Evolutionary conservation across 2,888 invertebrate genomes (phyloP).

Genomic region (Gastrophysa polygoni): DNA sequence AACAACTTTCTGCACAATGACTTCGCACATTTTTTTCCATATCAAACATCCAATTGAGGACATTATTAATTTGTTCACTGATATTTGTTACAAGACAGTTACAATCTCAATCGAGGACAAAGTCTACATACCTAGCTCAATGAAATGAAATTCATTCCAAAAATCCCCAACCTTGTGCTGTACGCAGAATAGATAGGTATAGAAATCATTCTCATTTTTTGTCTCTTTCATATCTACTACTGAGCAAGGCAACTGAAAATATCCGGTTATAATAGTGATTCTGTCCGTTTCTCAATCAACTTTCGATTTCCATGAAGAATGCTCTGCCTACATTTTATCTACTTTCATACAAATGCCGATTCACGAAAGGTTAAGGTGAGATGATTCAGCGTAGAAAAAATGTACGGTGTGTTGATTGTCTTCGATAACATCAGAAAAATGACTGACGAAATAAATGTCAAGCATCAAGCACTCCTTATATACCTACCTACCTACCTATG

Average conservation of each 20-base stretch:
- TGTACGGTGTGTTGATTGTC: background rate
- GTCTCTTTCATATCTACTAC: too few species aligned
- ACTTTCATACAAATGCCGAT: slow-evolving; percentile 9
- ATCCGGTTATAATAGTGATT: too few species aligned
- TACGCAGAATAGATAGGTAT: background rate
- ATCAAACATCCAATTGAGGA: background rate
- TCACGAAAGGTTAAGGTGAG: background rate
- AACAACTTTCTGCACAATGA: too few species aligned
- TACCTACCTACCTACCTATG: too few species aligned
- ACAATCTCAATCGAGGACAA: background rate
- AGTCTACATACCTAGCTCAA: background rate
- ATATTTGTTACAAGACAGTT: background rate
- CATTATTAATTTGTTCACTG: background rate
- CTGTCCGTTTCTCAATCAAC: background rate
- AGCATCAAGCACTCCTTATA: too few species aligned
- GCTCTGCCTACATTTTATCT: background rate
- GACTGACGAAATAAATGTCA: too few species aligned
- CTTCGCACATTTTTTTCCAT: too few species aligned
- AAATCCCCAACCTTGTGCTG: background rate
- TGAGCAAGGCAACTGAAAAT: too few species aligned
- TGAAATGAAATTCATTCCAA: background rate
- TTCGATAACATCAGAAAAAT: too few species aligned
- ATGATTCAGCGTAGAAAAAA: background rate
- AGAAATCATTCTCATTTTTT: too few species aligned
- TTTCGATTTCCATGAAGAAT: slow-evolving; percentile 2